A percentile compares a stretch with the other conserved stretches of the same genome.
phyloP scores from a whole-genome alignment of 2,888 invertebrate species.

The Spicauda simplicius region DNA sequence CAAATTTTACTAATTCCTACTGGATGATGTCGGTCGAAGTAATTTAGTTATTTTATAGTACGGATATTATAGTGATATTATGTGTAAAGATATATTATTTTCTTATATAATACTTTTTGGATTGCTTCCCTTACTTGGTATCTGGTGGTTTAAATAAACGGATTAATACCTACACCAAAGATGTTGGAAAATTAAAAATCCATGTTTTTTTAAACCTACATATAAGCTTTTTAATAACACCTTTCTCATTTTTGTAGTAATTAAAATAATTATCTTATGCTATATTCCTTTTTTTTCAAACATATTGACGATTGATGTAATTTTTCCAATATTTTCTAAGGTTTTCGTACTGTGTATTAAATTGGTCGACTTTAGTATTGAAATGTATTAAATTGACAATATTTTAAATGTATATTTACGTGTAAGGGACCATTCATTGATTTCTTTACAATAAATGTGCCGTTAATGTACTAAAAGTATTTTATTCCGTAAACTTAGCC shows the following conservation, averaged over 20 bases:
- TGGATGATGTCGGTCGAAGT: constrained; percentile 47
- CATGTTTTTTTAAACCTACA: constrained; percentile 10
- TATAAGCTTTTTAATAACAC: neutral
- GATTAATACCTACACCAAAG: constrained; percentile 52
- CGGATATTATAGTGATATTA: constrained; percentile 72
- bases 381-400: constrained; percentile 15
- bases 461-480: constrained; percentile 53
- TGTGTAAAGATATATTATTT: constrained; percentile 61
- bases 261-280: neutral
- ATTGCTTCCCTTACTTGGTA: constrained; percentile 37
- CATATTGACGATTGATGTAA: neutral
- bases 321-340: constrained; percentile 1
- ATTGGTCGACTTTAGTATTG: neutral
- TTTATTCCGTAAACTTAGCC: constrained; percentile 35
- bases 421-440: constrained; percentile 61
- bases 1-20: constrained; percentile 45
- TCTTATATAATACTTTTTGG: constrained; percentile 50
- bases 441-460: constrained; percentile 66
- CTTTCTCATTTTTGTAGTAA: neutral
- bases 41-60: constrained; percentile 57
- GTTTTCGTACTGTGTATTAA: neutral
- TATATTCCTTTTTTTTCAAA: neutral
- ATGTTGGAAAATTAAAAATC: constrained; percentile 45
- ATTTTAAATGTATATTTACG: constrained; percentile 39
- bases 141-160: constrained; percentile 39